Percentiles rank a stretch among this genome's conserved stretches.
Evolutionary conservation across 1,140 invertebrate genomes (phyloP).

Genomic region (Octopus bimaculoides): DNA sequence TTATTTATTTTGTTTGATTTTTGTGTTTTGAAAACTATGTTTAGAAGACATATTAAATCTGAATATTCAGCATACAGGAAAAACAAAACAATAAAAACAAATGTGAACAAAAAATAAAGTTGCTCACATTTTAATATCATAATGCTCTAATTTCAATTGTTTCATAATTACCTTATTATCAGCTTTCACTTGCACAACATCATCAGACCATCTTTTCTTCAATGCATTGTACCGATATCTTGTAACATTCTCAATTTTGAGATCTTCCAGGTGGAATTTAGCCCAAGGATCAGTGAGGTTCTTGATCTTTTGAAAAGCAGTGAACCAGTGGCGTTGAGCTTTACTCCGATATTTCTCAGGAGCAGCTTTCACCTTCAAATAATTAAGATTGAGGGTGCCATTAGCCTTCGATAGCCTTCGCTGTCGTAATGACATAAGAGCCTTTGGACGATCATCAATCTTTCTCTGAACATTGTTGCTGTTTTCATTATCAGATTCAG

Average conservation of each 20-base stretch:
- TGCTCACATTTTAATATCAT: background rate
- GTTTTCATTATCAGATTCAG: conserved; percentile 26
- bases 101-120: background rate
- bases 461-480: conserved; percentile 17
- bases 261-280: conserved; percentile 44
- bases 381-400: conserved; percentile 14
- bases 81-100: background rate
- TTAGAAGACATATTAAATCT: too few relatives aligned
- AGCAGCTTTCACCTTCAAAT: background rate
- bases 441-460: conserved; percentile 24
- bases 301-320: conserved; percentile 33
- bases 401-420: conserved; percentile 35
- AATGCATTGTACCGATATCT: conserved; percentile 50
- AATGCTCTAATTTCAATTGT: background rate
- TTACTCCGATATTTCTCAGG: conserved; percentile 7
- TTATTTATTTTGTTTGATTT: too few relatives aligned
- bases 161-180: conserved; percentile 40
- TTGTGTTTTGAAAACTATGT: background rate
- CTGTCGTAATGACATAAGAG: conserved; percentile 39
- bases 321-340: conserved; percentile 36
- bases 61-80: background rate
- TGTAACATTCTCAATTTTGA: conserved; percentile 37
- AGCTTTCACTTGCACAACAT: conserved; percentile 50
- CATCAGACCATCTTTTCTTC: conserved; percentile 45
- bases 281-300: conserved; percentile 46